phyloP scores from a whole-genome alignment of 2,797 vertebrate species.

The Peromyscus attwateri region DNA sequence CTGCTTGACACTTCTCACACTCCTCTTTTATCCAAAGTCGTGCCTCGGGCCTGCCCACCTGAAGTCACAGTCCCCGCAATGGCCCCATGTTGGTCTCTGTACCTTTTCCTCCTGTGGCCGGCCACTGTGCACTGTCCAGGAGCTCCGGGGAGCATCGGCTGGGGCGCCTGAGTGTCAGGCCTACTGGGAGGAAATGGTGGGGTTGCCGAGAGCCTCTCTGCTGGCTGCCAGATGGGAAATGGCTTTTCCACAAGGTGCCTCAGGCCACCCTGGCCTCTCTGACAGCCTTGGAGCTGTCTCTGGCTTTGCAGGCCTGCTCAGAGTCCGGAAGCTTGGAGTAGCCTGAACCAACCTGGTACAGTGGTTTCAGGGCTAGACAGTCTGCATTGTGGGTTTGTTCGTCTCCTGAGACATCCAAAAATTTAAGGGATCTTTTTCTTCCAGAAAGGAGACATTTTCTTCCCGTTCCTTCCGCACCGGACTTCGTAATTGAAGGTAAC shows the following conservation, averaged over 20 bases:
- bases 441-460: conserved; percentile 22
- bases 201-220: conserved; percentile 40
- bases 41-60: neutral
- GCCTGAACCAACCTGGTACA: neutral
- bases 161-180: neutral
- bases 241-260: conserved; percentile 81
- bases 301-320: neutral
- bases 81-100: neutral
- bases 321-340: neutral
- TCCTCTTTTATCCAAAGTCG: neutral
- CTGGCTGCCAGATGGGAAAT: conserved; percentile 79
- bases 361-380: neutral
- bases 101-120: neutral
- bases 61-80: neutral
- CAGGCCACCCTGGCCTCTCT: conserved; percentile 42
- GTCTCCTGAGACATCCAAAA: neutral
- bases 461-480: conserved; percentile 9
- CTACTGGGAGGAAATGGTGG: neutral
- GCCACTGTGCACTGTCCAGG: conserved; percentile 19
- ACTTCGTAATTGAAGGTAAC: neutral
- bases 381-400: neutral
- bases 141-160: neutral
- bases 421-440: neutral
- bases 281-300: neutral
- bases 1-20: neutral